These are phyloP conservation scores for Pediacus dermestoides DNA, from an alignment of 2,888 invertebrate species.

Conservation along the genomic window DNA sequence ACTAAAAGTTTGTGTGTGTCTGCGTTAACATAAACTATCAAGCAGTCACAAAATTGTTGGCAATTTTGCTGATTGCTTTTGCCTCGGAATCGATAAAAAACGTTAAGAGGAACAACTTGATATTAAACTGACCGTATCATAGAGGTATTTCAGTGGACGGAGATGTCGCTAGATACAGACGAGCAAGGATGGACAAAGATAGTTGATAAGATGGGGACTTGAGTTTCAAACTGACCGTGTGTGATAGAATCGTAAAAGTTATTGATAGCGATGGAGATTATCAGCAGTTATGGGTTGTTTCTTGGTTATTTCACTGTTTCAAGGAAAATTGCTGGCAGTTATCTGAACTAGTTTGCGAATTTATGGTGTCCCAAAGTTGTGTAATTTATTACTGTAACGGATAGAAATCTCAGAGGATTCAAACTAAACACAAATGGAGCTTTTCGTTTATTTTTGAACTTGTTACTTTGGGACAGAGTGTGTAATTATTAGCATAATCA, in stretches of 20 bases:
- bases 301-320: conserved; percentile 45
- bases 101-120: conserved; percentile 33
- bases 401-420: too few species aligned
- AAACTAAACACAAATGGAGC: too few species aligned
- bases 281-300: conserved; percentile 47
- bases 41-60: too few species aligned
- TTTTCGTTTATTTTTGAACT: too few species aligned
- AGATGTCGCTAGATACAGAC: conserved; percentile 7
- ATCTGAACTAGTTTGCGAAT: too few species aligned
- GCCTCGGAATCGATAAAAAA: conserved; percentile 32
- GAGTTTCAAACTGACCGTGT: conserved; percentile 41
- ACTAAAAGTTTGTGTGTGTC: too few species aligned
- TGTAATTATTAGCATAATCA: too few species aligned
- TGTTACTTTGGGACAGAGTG: too few species aligned
- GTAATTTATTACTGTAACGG: too few species aligned
- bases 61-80: too few species aligned
- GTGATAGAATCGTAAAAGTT: conserved; percentile 47
- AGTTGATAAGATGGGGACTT: conserved; percentile 12
- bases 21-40: too few species aligned
- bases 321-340: conserved; percentile 43
- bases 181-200: conserved; percentile 15
- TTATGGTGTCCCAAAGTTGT: too few species aligned
- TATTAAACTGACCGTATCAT: conserved; percentile 42
- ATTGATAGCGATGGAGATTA: conserved; percentile 47
- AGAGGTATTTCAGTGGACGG: conserved; percentile 23